Percentiles rank a stretch among this genome's conserved stretches.
Conservation (phyloP, 1,140 invertebrate species). For the Pantala flavescens region DNA sequence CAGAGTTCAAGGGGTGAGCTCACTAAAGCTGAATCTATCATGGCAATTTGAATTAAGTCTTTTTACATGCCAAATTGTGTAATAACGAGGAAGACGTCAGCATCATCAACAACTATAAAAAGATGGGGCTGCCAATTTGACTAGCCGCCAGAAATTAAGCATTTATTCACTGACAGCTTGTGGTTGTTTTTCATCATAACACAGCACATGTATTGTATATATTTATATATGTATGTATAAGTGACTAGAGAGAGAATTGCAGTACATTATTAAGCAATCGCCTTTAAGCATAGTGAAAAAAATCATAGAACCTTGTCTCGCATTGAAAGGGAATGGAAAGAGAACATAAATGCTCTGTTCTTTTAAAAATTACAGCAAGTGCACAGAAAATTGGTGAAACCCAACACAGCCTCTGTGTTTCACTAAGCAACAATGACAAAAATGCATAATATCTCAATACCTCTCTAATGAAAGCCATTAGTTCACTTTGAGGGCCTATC, state of each 20-base stretch:
- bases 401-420: neutral
- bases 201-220: neutral
- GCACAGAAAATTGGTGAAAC: neutral
- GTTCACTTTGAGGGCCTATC: constrained; percentile 4
- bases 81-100: constrained; percentile 1
- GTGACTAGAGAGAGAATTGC: constrained; percentile 1
- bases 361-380: constrained; percentile 3
- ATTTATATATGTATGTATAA: neutral
- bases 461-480: neutral
- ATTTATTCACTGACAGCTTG: neutral
- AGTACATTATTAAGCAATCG: neutral
- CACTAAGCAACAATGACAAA: constrained; percentile 2
- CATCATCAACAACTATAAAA: neutral
- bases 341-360: neutral
- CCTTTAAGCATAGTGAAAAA: neutral
- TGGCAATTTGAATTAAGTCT: neutral
- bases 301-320: neutral
- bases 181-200: neutral
- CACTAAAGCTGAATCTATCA: neutral
- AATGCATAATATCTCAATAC: neutral
- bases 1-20: neutral
- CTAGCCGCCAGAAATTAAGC: neutral
- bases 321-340: neutral
- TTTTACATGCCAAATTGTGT: neutral
- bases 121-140: neutral